These are phyloP conservation scores for Auanema freiburgensis DNA, from an alignment of 2,888 invertebrate species.

Conservation along the genomic window DNA sequence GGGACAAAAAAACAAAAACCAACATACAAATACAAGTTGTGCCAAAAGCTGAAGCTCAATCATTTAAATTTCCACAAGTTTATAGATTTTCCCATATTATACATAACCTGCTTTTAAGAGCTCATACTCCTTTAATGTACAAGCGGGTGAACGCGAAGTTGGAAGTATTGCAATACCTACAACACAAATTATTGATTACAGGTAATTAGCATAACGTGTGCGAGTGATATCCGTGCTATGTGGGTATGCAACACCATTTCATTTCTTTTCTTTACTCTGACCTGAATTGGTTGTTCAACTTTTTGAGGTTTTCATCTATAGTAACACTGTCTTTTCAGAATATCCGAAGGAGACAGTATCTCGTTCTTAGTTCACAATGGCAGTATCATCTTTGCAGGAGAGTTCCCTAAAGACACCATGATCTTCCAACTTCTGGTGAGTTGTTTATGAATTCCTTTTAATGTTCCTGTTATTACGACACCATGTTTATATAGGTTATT, in stretches of 20 bases:
- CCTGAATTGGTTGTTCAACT: background rate
- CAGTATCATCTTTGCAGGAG: constrained; percentile 4
- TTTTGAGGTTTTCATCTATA: background rate
- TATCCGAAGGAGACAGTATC: constrained; percentile 15
- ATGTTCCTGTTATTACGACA: no score
- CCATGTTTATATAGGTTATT: background rate
- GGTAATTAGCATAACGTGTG: no score
- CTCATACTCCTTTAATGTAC: no score
- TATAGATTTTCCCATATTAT: background rate
- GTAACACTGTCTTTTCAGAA: constrained; percentile 4
- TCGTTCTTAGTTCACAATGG: constrained; percentile 10
- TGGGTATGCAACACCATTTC: no score
- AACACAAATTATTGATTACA: no score
- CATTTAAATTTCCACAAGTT: constrained; percentile 13
- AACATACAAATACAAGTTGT: constrained; percentile 5
- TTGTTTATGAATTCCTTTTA: no score
- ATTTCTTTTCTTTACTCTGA: no score
- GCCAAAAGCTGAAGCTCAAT: constrained; percentile 8
- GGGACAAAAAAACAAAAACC: constrained; percentile 11
- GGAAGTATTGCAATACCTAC: no score
- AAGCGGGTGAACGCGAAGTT: no score
- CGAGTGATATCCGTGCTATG: no score
- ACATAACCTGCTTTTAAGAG: no score
- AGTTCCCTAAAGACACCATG: constrained; percentile 9
- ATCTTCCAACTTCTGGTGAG: constrained; percentile 6